A percentile compares a stretch with the other conserved stretches of the same genome.
phyloP scores from a whole-genome alignment of 1,140 invertebrate species.

The Dysdera silvatica region DNA sequence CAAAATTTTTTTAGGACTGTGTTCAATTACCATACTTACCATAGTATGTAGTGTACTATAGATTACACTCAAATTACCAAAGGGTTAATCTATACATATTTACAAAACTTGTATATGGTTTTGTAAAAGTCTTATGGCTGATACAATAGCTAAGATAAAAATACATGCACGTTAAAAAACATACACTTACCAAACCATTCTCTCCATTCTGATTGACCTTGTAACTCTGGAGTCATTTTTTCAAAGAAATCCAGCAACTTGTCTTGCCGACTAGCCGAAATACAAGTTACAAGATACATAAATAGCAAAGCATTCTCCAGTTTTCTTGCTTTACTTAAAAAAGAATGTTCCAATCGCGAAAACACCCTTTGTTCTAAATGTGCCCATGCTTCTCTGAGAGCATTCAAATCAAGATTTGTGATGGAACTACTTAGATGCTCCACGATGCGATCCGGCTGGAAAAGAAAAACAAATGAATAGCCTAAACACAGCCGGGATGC shows the following conservation, averaged over 20 bases:
- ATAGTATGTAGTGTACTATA: too few relatives aligned
- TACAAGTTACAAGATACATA: conserved; percentile 78
- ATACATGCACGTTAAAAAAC: conserved; percentile 6
- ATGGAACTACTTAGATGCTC: conserved; percentile 75
- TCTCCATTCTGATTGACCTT: conserved; percentile 84
- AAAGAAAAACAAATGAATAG: conserved; percentile 15
- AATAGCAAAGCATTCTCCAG: conserved; percentile 81
- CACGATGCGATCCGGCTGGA: conserved; percentile 74
- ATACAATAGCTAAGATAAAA: background rate
- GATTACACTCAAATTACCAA: too few relatives aligned
- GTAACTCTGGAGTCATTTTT: conserved; percentile 76
- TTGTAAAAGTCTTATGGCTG: too few relatives aligned
- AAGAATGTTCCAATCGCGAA: conserved; percentile 72
- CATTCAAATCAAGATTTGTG: conserved; percentile 63
- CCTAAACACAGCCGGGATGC: background rate
- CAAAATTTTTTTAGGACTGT: too few relatives aligned
- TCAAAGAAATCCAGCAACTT: conserved; percentile 83
- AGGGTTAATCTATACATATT: too few relatives aligned
- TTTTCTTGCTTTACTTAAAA: conserved; percentile 69
- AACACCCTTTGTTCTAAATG: conserved; percentile 81
- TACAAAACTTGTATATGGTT: too few relatives aligned
- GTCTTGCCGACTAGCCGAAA: conserved; percentile 68
- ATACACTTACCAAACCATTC: conserved; percentile 87
- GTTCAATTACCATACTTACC: too few relatives aligned
- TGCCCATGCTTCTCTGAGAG: conserved; percentile 72